phyloP scores from a whole-genome alignment of 2,888 invertebrate species.

The Noctua janthe region DNA sequence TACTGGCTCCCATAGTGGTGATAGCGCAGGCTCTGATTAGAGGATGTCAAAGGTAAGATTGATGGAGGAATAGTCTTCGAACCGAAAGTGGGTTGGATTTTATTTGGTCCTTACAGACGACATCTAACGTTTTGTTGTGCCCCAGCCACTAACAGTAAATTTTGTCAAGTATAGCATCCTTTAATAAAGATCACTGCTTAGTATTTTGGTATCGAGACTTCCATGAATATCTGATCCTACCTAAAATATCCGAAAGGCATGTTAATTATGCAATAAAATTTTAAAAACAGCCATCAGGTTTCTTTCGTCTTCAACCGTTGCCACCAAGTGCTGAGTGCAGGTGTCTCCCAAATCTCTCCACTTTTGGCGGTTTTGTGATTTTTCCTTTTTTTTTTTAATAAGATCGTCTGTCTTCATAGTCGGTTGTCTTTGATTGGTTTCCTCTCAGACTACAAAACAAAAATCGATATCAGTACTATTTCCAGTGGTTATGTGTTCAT shows the following conservation, averaged over 20 bases:
- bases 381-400: no score
- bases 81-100: background rate
- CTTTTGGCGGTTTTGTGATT: background rate
- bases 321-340: background rate
- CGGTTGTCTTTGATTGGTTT: no score
- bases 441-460: background rate
- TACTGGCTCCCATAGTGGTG: constrained; percentile 45
- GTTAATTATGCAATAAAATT: no score
- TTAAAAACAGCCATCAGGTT: background rate
- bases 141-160: background rate
- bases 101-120: background rate
- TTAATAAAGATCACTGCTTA: background rate
- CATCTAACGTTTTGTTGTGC: no score
- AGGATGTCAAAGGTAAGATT: constrained; percentile 17
- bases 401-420: no score
- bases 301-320: background rate
- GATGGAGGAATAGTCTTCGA: background rate
- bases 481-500: background rate
- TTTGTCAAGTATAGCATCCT: background rate
- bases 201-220: background rate
- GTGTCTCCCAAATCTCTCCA: background rate
- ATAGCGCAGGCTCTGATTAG: constrained; percentile 35
- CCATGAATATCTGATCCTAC: background rate
- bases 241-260: no score
- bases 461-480: background rate